A percentile compares a stretch with the other conserved stretches of the same genome.
Conservation (phyloP, 1,140 invertebrate species). For the Bombus confusus region DNA sequence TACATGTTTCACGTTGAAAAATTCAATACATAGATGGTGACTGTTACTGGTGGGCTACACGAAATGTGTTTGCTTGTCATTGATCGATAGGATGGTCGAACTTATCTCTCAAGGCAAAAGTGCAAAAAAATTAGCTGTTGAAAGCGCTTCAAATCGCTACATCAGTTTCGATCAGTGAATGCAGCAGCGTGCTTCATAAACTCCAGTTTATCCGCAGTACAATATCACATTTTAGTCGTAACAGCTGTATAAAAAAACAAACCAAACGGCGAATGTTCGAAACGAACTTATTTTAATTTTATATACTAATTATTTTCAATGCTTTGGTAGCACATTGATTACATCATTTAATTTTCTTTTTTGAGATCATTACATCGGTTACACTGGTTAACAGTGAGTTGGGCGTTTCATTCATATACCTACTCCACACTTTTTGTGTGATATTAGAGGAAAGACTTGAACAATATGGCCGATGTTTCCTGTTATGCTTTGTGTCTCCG, state of each 20-base stretch:
- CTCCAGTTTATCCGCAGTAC: constrained; percentile 7
- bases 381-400: constrained; percentile 38
- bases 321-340: constrained; percentile 37
- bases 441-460: neutral
- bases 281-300: constrained; percentile 30
- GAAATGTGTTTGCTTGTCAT: constrained; percentile 41
- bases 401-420: constrained; percentile 6
- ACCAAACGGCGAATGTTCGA: neutral
- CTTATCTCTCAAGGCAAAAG: neutral
- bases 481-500: constrained; percentile 45
- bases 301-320: constrained; percentile 38
- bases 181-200: constrained; percentile 37
- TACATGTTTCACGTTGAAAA: neutral
- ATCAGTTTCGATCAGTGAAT: constrained; percentile 51
- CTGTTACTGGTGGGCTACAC: constrained; percentile 39
- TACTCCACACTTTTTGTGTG: neutral
- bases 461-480: constrained; percentile 31
- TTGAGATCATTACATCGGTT: constrained; percentile 23
- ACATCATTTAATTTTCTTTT: constrained; percentile 35
- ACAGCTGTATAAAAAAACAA: constrained; percentile 5
- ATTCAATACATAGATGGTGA: constrained; percentile 40
- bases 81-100: constrained; percentile 41
- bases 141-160: constrained; percentile 26
- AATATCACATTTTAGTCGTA: neutral
- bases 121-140: neutral